These are phyloP conservation scores for Anoncus sp. DNA, from an alignment of 2,888 invertebrate species.

Conservation along the genomic window DNA sequence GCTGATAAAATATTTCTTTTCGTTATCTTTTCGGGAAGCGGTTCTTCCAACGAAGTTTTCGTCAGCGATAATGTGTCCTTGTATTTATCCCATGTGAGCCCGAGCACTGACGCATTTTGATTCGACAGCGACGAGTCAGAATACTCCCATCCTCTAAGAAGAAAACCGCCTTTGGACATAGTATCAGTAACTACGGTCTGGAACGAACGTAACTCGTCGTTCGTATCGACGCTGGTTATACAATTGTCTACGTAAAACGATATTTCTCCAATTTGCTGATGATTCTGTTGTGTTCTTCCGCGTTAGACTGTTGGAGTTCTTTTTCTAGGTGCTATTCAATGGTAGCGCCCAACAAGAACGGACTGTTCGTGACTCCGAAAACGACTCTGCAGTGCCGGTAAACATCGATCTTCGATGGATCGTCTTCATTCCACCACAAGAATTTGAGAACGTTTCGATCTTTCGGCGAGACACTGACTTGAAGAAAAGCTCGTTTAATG, in stretches of 20 bases:
- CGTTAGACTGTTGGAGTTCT: constrained; percentile 9
- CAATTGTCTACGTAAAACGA: constrained; percentile 69
- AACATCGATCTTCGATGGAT: constrained; percentile 13
- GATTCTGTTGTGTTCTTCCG: constrained; percentile 1
- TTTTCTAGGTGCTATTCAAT: constrained; percentile 66
- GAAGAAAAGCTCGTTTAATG: constrained; percentile 66
- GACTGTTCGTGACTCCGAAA: constrained; percentile 69
- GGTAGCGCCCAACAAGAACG: constrained; percentile 68
- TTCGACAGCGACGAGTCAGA: too few species aligned
- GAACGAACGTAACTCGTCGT: constrained; percentile 49
- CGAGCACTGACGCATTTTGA: constrained; percentile 55
- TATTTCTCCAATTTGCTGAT: constrained; percentile 58
- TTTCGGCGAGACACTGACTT: constrained; percentile 58
- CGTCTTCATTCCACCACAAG: constrained; percentile 64
- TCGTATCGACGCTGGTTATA: constrained; percentile 57
- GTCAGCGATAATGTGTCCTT: constrained; percentile 33
- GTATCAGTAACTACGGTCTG: constrained; percentile 38
- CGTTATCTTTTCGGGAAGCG: constrained; percentile 58
- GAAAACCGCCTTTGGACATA: constrained; percentile 60
- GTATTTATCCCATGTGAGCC: constrained; percentile 57
- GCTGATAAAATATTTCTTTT: constrained; percentile 65
- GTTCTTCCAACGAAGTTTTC: not conserved
- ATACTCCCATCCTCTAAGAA: constrained; percentile 65
- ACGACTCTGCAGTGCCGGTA: too few species aligned
- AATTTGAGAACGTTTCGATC: constrained; percentile 68